phyloP scores from a whole-genome alignment of 2,888 invertebrate genomes.

The Machimus atricapillus region DNA sequence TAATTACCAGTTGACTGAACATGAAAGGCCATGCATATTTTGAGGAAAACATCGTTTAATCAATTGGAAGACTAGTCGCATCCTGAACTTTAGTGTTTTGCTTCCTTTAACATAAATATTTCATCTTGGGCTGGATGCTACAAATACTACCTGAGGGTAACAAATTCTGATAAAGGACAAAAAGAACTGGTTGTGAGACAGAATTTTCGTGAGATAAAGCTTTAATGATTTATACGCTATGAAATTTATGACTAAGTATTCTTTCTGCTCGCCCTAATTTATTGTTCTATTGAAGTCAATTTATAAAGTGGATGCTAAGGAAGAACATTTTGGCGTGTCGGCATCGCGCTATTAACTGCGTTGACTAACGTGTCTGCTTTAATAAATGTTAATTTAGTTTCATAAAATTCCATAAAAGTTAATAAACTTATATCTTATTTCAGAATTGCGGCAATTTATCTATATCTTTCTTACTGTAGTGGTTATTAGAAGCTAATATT shows the following conservation, averaged over 20 bases:
- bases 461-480: too few relatives aligned
- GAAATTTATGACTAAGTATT: constrained; percentile 9
- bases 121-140: neutral
- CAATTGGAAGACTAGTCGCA: constrained; percentile 3
- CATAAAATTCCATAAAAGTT: too few relatives aligned
- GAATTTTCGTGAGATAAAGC: neutral
- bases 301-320: neutral
- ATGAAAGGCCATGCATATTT: neutral
- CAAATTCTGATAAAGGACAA: neutral
- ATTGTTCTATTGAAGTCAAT: neutral
- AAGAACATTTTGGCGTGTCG: neutral
- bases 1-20: constrained; percentile 10
- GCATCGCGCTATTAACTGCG: neutral
- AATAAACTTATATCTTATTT: too few relatives aligned
- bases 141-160: constrained; percentile 30
- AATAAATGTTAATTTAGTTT: neutral
- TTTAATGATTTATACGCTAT: neutral
- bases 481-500: too few relatives aligned
- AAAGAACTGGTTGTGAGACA: constrained; percentile 5
- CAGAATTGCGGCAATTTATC: too few relatives aligned
- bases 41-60: neutral
- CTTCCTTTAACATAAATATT: neutral
- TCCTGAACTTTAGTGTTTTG: neutral
- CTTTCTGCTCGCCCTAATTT: neutral
- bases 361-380: neutral